These are phyloP conservation scores for Lacanobia wlatinum DNA, from an alignment of 2,888 invertebrate species.

Conservation along the genomic window DNA sequence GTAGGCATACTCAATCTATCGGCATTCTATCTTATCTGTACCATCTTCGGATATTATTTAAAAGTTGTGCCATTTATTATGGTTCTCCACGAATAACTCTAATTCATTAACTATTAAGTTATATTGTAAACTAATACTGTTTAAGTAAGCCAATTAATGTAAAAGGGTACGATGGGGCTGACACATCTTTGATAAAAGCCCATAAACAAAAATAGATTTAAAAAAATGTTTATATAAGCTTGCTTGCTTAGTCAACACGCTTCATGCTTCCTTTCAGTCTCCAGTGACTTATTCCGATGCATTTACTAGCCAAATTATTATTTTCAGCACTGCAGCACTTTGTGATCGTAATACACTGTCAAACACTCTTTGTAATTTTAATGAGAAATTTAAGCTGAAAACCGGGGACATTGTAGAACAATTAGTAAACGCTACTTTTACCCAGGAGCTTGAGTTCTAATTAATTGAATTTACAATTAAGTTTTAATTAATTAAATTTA, in stretches of 20 bases:
- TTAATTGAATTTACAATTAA: constrained; percentile 46
- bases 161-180: too few relatives aligned
- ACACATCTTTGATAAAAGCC: too few relatives aligned
- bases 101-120: too few relatives aligned
- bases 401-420: constrained; percentile 32
- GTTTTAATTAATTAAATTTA: constrained; percentile 41
- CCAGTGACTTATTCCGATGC: constrained; percentile 17
- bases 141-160: too few relatives aligned
- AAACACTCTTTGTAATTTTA: constrained; percentile 52
- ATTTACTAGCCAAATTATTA: constrained; percentile 38
- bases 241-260: constrained; percentile 9
- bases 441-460: constrained; percentile 18
- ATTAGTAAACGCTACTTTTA: constrained; percentile 27
- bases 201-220: too few relatives aligned
- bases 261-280: constrained; percentile 1
- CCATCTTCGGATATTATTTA: too few relatives aligned
- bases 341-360: constrained; percentile 42
- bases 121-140: too few relatives aligned
- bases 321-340: constrained; percentile 41
- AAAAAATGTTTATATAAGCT: too few relatives aligned
- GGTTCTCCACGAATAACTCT: too few relatives aligned
- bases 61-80: too few relatives aligned
- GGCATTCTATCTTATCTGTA: too few relatives aligned
- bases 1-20: too few relatives aligned
- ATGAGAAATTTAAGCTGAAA: constrained; percentile 50